Conservation (phyloP, 2,888 invertebrate genomes). For the Agrilus cyanescens region DNA sequence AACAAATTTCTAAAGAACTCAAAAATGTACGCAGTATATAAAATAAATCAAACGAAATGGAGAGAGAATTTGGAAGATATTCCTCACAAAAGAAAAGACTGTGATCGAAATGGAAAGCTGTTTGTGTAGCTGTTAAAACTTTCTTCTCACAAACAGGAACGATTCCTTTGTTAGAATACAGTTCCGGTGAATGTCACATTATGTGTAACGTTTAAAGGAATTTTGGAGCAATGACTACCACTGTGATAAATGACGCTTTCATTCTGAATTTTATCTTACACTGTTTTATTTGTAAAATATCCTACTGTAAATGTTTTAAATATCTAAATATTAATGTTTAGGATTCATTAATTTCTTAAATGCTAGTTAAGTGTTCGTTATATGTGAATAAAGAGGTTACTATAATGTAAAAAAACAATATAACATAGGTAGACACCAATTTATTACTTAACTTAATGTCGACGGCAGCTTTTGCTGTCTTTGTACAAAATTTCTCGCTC, state of each 20-base stretch:
- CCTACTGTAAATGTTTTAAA: slow-evolving; percentile 30
- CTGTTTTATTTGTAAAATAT: slow-evolving; percentile 31
- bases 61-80: too few species aligned
- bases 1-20: too few species aligned
- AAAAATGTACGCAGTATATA: too few species aligned
- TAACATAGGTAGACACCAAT: slow-evolving; percentile 27
- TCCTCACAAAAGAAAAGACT: too few species aligned
- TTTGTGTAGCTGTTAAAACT: too few species aligned
- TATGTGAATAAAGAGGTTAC: slow-evolving; percentile 53
- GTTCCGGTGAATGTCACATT: too few species aligned
- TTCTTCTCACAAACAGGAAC: too few species aligned
- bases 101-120: too few species aligned
- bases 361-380: slow-evolving; percentile 14
- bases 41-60: too few species aligned
- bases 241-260: slow-evolving; percentile 41
- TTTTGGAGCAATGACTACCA: slow-evolving; percentile 40
- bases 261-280: slow-evolving; percentile 35
- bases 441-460: slow-evolving; percentile 9
- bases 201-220: slow-evolving; percentile 8
- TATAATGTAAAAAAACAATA: slow-evolving; percentile 43
- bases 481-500: too few species aligned
- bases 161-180: too few species aligned
- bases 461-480: too few species aligned
- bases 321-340: slow-evolving; percentile 30
- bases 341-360: slow-evolving; percentile 23